A percentile compares a stretch with the other conserved stretches of the same genome.
phyloP scores from a whole-genome alignment of 2,888 invertebrate species.

The Cephus runcator region DNA sequence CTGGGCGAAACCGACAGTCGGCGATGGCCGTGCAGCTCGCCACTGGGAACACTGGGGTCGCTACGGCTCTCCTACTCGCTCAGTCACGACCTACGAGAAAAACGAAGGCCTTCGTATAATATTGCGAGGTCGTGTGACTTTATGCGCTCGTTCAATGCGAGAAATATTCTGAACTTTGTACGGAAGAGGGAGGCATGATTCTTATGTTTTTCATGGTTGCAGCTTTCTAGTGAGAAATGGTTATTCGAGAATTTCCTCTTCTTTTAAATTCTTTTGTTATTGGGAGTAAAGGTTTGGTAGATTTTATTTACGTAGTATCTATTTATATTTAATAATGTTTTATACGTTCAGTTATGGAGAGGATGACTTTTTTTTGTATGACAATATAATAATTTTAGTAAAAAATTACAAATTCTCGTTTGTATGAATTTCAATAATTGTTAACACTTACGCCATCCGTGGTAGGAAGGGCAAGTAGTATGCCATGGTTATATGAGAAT shows the following conservation, averaged over 20 bases:
- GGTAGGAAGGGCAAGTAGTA: background rate
- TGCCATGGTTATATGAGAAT: background rate
- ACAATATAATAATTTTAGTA: background rate
- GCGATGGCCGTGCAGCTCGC: constrained; percentile 46
- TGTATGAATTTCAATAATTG: background rate
- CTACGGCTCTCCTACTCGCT: constrained; percentile 44
- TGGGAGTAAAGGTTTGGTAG: background rate
- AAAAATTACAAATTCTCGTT: background rate
- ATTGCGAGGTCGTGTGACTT: background rate
- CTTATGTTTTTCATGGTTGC: background rate
- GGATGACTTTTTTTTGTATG: background rate
- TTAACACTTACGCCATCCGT: background rate
- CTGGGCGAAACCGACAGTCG: constrained; percentile 40
- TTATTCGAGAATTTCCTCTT: background rate
- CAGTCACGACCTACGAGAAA: constrained; percentile 31
- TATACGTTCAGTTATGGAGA: background rate
- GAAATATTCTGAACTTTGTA: background rate
- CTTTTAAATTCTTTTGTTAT: background rate
- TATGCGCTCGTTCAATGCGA: background rate
- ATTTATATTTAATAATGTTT: background rate
- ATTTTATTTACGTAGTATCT: background rate
- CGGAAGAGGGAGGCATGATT: background rate
- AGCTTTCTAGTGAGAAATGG: background rate
- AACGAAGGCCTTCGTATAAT: background rate
- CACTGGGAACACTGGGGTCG: constrained; percentile 52